A percentile compares a stretch with the other conserved stretches of the same genome.
Evolutionary conservation across 2,113 vertebrate genomes (phyloP).

Genomic region (Meleagris gallopavo): DNA sequence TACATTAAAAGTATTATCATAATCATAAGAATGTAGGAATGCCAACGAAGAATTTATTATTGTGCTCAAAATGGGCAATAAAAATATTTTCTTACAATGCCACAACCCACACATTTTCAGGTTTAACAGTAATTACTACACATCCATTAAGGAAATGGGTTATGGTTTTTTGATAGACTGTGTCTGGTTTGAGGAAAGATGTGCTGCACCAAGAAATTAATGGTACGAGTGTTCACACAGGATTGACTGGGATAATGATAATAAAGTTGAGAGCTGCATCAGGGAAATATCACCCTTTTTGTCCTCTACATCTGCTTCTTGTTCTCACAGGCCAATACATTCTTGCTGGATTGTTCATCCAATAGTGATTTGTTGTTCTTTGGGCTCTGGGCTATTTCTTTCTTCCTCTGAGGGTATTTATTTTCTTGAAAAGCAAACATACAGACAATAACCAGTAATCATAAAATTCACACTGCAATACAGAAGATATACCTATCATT

Average conservation of each 20-base stretch:
- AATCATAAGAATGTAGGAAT: neutral
- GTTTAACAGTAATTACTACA: neutral
- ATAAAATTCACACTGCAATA: neutral
- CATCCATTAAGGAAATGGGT: neutral
- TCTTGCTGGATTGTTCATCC: neutral
- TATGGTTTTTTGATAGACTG: neutral
- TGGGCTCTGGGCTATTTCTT: neutral
- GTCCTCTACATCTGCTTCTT: neutral
- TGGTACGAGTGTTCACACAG: neutral
- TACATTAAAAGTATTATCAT: neutral
- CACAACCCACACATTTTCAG: neutral
- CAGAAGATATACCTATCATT: neutral
- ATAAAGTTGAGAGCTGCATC: neutral
- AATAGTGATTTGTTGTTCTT: neutral
- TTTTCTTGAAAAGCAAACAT: constrained; percentile 10
- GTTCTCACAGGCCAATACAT: neutral
- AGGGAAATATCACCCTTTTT: neutral
- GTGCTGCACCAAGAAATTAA: neutral
- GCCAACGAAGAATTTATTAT: neutral
- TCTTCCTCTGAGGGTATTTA: neutral
- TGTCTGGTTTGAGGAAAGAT: neutral
- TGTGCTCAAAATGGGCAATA: neutral
- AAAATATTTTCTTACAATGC: neutral
- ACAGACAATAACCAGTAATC: neutral
- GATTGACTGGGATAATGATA: accelerated